Evolutionary conservation across 2,797 vertebrate species (phyloP), one percentile per base, ranked within the genome.

Genomic region (Fistularia commersonii): DNA sequence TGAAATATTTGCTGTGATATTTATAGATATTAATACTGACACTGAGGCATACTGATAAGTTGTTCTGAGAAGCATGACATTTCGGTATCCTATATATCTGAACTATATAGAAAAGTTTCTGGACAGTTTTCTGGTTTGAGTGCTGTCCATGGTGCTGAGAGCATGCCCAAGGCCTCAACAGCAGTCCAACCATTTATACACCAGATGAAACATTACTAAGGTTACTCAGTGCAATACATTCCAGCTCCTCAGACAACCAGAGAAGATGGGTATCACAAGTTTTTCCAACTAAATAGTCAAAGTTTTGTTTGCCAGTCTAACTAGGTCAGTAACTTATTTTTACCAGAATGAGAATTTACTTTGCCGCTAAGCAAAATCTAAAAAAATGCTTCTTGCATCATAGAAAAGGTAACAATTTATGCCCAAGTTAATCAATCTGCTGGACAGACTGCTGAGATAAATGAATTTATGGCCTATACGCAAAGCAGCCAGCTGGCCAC

Each of bases 361-460:
- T 40, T 35, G 32, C 42, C 11, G 11, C n/a, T 8, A 51, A 35
- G 11, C 23, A 10, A 32, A 32, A 7, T 23, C 15, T 47, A 8
- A 9, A 14, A 13, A 36, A 45, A 46, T 38, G 9, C n/a, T 49
- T 57, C 31, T 14, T 6, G 6, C 40, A 49, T 43, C 36, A 36
- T 10, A 45, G 15, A 47, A 61, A 45, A 34, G 38, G n/a, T 39
- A 15, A 36, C 31, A 37, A 10, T 42, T 32, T 11, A 32, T 32
- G 8, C 23, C 3, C 32, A 51, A 13, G 23, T 51, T 35, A 45
- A 10, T 38, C 11, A 44, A 14, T 14, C 13, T 51, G 38, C 57
- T 52, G 34, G 9, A 49, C 8, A 37, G 45, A 56, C 23, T 42
- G 31, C 9, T 11, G 48, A 48, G 31, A 41, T 46, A 12, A 45